Conservation (phyloP, 2,888 invertebrate genomes). For the Orthonychiurus folsomi region DNA sequence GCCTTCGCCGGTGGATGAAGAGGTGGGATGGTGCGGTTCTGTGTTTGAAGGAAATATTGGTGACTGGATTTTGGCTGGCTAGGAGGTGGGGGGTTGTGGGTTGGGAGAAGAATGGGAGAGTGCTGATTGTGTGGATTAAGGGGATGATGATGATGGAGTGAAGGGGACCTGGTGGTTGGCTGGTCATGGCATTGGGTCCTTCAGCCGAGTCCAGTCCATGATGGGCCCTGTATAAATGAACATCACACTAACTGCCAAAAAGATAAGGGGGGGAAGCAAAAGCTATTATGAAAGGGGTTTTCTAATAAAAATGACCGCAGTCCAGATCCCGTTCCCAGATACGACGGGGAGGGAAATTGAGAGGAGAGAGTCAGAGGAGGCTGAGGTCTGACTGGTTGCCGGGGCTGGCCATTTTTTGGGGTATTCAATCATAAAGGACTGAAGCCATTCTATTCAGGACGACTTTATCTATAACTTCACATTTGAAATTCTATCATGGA, state of each 20-base stretch:
- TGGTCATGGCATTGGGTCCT: no score
- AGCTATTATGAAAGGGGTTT: conserved; percentile 37
- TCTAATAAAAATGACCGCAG: conserved; percentile 39
- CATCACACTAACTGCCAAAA: conserved; percentile 40
- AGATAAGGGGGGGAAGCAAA: conserved; percentile 37
- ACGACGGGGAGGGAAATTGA: conserved; percentile 27
- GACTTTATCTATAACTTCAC: conserved; percentile 38
- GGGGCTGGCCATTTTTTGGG: conserved; percentile 32
- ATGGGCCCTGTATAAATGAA: conserved; percentile 25
- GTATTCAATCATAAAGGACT: conserved; percentile 38
- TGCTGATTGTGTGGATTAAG: conserved; percentile 12
- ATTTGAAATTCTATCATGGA: conserved; percentile 39
- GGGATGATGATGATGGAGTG: conserved; percentile 14
- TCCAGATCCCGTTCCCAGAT: conserved; percentile 28
- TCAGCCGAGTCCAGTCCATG: no score
- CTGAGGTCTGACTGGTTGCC: no score
- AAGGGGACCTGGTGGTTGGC: background rate
- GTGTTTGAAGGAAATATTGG: background rate
- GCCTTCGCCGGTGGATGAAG: conserved; percentile 16
- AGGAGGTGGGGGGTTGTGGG: background rate
- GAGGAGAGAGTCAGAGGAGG: no score
- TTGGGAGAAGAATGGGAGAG: conserved; percentile 11
- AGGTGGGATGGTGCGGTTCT: no score
- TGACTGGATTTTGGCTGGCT: no score
- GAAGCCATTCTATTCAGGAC: conserved; percentile 32